A percentile compares a stretch with the other conserved stretches of the same genome.
Conservation (phyloP, 2,888 invertebrate genomes). For the Idaea aversata region DNA sequence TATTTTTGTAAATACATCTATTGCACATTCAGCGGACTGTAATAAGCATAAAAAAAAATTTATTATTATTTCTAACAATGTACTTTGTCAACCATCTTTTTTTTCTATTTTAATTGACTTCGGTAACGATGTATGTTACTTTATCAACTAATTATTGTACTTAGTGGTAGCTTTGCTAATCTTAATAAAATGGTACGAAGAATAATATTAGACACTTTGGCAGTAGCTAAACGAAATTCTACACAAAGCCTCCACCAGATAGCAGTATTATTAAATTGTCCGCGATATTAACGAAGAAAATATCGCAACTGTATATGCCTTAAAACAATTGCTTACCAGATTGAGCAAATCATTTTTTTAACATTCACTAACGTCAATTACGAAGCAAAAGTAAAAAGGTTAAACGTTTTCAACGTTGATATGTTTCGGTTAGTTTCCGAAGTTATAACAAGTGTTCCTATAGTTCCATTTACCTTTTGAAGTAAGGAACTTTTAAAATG, state of each 20-base stretch:
- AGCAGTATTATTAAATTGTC: no score
- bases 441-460: slow-evolving; percentile 37
- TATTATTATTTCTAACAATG: slow-evolving; percentile 25
- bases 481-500: slow-evolving; percentile 18
- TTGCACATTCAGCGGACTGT: neutral
- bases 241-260: neutral
- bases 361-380: slow-evolving; percentile 23
- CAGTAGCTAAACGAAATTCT: slow-evolving; percentile 20
- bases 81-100: slow-evolving; percentile 30
- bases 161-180: slow-evolving; percentile 59
- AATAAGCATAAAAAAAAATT: slow-evolving; percentile 30
- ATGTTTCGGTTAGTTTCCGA: slow-evolving; percentile 47
- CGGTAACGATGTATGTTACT: slow-evolving; percentile 58
- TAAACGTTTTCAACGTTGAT: slow-evolving; percentile 53
- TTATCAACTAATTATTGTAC: slow-evolving; percentile 70
- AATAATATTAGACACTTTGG: slow-evolving; percentile 28
- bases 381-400: slow-evolving; percentile 18
- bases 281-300: neutral
- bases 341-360: slow-evolving; percentile 62
- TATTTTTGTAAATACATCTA: neutral
- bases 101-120: slow-evolving; percentile 64
- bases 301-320: slow-evolving; percentile 1
- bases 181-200: slow-evolving; percentile 33
- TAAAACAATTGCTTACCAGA: slow-evolving; percentile 53
- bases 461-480: slow-evolving; percentile 19